Base-by-base conservation (phyloP, 30 jellyfish, hydroid and myxozoan species). In the Catostylus mosaicus region DNA sequence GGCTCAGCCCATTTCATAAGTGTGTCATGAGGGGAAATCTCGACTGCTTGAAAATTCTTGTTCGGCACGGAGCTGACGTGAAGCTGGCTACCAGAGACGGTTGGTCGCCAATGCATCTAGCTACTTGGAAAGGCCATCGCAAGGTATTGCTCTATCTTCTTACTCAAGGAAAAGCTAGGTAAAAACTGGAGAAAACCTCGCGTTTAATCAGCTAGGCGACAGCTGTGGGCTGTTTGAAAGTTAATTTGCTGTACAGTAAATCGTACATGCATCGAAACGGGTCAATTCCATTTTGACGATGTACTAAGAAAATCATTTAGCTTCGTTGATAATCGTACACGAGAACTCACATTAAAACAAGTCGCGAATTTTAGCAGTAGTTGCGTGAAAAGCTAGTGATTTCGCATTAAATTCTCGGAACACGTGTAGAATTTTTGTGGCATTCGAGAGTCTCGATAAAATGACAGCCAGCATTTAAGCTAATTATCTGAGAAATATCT, bases 101-200 rank as follows among this genome's bases (percentile, higher is more conserved):
- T 29, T 86, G 96, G 96, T 86, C 96, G 63, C 96, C 96, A 8
- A 46, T 86, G 83, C 96, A 86, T 40, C 86, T 86, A 18, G 96
- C 96, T 23, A 71, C 96, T 23, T 86, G 89, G 96, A 86, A 68
- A 69, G 96, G 96, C 77, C 89, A 86, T 66, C 43, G 96, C 19
- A 77, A 86, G 37, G 66, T 86, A 5, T 29, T 86, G 45, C 86
- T 76, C 23, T 86, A 86, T 70, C 76, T 86, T 71, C 85, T 86
- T 18, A 68, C 80, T 43, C 80, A 68, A 68, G 80, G 80, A 37
- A 68, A 68, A 36, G 66, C 66, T 31, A 68, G 80, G 80, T 68
- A 68, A 68, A 34, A 6, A 6, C 37, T n/a, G 20, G 40, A 1
- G 71, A 36, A 59, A 12, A 27, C 18, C 18, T 27, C 38, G 38